These are phyloP conservation scores for Heterotilapia buettikoferi DNA, from an alignment of 2,113 vertebrate genomes.

Conservation along the genomic window DNA sequence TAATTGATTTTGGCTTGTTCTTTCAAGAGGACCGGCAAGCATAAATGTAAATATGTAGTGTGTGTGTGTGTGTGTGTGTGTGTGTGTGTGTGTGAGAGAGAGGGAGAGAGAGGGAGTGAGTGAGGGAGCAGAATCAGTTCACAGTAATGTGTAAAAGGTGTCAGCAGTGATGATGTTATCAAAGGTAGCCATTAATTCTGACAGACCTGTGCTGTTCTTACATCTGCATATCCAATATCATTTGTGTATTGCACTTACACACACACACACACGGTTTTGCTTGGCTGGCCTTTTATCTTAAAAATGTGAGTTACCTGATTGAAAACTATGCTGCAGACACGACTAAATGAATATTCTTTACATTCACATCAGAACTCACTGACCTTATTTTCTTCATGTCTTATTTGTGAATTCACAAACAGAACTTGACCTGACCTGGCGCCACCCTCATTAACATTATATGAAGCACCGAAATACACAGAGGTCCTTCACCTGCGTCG, in stretches of 20 bases:
- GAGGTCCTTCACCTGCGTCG: conserved; percentile 14
- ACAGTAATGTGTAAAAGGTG: background rate
- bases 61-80: background rate
- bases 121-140: background rate
- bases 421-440: background rate
- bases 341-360: background rate
- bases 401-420: background rate
- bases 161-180: background rate
- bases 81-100: background rate
- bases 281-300: background rate
- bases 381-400: background rate
- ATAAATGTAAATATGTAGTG: background rate
- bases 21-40: background rate
- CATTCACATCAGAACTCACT: background rate
- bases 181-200: background rate
- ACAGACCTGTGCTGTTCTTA: background rate
- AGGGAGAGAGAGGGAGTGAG: background rate
- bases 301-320: background rate
- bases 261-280: background rate
- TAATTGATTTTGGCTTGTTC: background rate
- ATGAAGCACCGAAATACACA: background rate
- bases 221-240: background rate
- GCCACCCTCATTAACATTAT: conserved; percentile 35
- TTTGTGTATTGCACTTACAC: background rate
- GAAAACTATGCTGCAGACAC: background rate